These are phyloP conservation scores for Hystrix brachyura DNA, from an alignment of 2,113 vertebrate species.

Conservation along the genomic window DNA sequence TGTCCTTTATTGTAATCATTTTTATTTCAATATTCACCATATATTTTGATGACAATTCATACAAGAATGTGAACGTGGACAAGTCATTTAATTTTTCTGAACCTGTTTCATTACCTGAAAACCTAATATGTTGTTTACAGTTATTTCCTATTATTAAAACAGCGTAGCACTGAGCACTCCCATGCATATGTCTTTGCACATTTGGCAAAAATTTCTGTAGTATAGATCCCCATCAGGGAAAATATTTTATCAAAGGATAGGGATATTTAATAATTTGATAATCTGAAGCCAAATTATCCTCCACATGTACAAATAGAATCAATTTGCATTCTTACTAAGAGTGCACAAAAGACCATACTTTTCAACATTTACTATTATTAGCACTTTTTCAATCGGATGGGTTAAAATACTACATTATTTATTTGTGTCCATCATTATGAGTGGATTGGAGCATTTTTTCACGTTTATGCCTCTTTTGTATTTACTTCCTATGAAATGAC, in stretches of 20 bases:
- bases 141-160: neutral
- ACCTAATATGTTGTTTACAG: neutral
- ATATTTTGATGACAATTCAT: neutral
- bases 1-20: neutral
- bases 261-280: neutral
- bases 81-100: constrained; percentile 17
- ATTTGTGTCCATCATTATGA: neutral
- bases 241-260: neutral
- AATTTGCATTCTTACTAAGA: neutral
- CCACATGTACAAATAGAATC: neutral
- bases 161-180: neutral
- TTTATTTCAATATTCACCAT: neutral
- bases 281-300: neutral
- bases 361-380: neutral
- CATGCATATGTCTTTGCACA: neutral
- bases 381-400: neutral
- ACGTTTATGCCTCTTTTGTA: neutral
- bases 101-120: constrained; percentile 9
- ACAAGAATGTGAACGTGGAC: neutral
- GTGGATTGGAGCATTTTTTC: constrained; percentile 1
- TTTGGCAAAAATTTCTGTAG: neutral
- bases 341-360: neutral
- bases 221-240: neutral
- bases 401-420: constrained; percentile 17
- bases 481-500: constrained; percentile 15